Percentiles rank a stretch among this genome's conserved stretches.
phyloP scores from a whole-genome alignment of 1,140 invertebrate species.

The Pseudomyrmex sp. region DNA sequence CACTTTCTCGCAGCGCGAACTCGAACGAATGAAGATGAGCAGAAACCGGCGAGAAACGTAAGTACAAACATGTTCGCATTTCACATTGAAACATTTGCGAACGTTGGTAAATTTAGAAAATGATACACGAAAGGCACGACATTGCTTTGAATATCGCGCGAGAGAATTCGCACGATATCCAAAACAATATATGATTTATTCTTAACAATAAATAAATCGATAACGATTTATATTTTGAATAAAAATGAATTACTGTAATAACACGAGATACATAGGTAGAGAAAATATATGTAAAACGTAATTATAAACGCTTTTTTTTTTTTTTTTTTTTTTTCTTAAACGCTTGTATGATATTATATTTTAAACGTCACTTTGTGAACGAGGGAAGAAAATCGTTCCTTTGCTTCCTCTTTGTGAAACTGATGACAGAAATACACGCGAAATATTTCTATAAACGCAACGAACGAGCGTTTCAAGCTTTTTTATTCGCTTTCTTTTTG shows the following conservation, averaged over 20 bases:
- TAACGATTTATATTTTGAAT: neutral
- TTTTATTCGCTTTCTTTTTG: neutral
- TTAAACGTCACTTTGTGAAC: neutral
- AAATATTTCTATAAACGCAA: slow-evolving; percentile 38
- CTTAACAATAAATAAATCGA: neutral
- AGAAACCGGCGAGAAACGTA: neutral
- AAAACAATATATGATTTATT: no score
- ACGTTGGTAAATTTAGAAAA: slow-evolving; percentile 17
- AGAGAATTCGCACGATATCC: neutral
- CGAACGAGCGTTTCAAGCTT: neutral
- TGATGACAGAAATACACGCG: neutral
- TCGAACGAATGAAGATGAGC: slow-evolving; percentile 4
- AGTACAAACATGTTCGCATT: neutral
- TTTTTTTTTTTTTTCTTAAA: no score
- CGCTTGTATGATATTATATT: neutral
- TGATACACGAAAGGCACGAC: neutral
- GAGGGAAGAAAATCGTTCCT: neutral
- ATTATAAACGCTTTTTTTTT: no score
- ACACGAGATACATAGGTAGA: neutral
- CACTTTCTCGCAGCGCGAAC: neutral
- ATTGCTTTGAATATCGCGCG: neutral
- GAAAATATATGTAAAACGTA: neutral
- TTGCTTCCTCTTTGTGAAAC: neutral
- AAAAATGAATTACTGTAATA: slow-evolving; percentile 6
- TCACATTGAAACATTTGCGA: neutral